Evolutionary conservation across 2,113 vertebrate species (phyloP), one percentile per base, ranked within the genome.

Genomic region (Semicossyphus pulcher): DNA sequence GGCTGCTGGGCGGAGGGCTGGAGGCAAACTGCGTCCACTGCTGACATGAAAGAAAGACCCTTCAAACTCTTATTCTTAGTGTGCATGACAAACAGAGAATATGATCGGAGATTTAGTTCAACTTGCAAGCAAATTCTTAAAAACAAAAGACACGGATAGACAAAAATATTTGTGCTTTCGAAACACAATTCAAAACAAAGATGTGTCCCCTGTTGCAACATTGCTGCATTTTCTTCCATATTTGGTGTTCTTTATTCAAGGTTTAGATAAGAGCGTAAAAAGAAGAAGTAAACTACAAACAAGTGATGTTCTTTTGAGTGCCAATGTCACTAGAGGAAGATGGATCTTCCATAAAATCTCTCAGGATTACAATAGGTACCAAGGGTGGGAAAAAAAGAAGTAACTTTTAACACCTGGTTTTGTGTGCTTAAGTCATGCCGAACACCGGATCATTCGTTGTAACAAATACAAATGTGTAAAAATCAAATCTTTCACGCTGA

Each of bases 21-120:
- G 79, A 70, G 31, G 31, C 31, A 81, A 78, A 80, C 34, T 53
- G 26, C 44, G 69, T 60, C 44, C 34, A 53, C 18, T 45, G 72
- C 67, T 65, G 61, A 81, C 18, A 34, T 57, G 16, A 37, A 44
- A 73, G 52, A 69, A 57, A 78, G 32, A 72, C 23, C 57, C 39
- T 39, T 75, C 25, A 62, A 53, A 51, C 65, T 51, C 2, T 29
- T 16, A 18, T 23, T 28, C 18, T 42, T 34, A 74, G 47, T 54
- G 34, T 4, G n/a, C 7, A 49, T 37, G 36, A 61, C 58, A 52
- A 67, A 70, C n/a, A 47, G 15, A 47, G 3, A 7, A 25, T 16
- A 18, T 45, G 53, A 39, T n/a, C 6, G 12, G 8, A 4, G 12
- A 37, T 3, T 7, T 14, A 18, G n/a, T n/a, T n/a, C n/a, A n/a